phyloP scores from a whole-genome alignment of 2,113 vertebrate species.

The Monopterus albus region DNA sequence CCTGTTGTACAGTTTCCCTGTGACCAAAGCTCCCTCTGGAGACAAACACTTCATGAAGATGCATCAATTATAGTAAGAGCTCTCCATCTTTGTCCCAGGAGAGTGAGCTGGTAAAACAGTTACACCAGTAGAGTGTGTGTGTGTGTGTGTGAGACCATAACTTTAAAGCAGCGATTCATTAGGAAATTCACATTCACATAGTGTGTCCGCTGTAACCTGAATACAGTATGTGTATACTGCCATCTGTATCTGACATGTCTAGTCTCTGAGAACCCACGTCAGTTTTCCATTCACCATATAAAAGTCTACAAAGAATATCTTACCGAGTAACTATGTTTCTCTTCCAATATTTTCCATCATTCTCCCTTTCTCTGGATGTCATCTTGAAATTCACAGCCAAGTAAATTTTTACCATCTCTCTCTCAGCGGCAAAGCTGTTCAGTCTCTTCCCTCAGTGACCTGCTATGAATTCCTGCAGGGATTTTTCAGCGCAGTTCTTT shows the following conservation, averaged over 20 bases:
- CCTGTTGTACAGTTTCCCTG: neutral
- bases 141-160: no score
- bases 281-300: neutral
- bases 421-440: slow-evolving; percentile 30
- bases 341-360: neutral
- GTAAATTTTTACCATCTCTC: slow-evolving; percentile 52
- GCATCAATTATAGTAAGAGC: slow-evolving; percentile 4
- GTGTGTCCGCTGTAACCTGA: no score
- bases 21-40: neutral
- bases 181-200: no score
- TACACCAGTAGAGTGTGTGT: neutral
- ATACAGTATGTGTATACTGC: no score
- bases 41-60: slow-evolving; percentile 8
- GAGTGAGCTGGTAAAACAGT: neutral
- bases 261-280: neutral
- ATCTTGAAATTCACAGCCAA: slow-evolving; percentile 21
- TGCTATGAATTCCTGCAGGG: slow-evolving; percentile 22
- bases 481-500: neutral
- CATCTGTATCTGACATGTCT: neutral
- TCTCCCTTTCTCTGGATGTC: neutral
- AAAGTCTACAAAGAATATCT: neutral
- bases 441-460: slow-evolving; percentile 29
- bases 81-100: no score
- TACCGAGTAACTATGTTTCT: slow-evolving; percentile 19
- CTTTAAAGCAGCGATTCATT: no score